phyloP scores from a whole-genome alignment of 2,113 vertebrate species.

The Laterallus jamaicensis region DNA sequence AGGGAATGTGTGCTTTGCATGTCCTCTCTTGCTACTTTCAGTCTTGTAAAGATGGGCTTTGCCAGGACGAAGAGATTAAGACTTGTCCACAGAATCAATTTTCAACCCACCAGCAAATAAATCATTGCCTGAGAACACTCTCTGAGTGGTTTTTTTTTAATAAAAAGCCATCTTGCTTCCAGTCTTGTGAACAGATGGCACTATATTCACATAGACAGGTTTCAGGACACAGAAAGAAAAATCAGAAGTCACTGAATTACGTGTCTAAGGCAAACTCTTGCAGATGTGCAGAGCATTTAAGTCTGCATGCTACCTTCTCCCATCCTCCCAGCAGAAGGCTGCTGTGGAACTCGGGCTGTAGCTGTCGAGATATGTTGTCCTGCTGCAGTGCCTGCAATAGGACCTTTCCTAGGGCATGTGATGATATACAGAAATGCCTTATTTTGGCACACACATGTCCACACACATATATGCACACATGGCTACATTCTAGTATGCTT shows the following conservation, averaged over 20 bases:
- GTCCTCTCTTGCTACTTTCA: not conserved
- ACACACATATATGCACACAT: rapidly evolving
- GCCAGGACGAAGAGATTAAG: not conserved
- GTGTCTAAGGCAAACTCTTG: not conserved
- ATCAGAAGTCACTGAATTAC: not conserved
- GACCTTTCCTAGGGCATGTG: not conserved
- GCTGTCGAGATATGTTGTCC: not conserved
- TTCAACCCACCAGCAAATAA: not conserved
- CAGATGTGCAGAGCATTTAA: rapidly evolving
- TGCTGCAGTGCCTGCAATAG: not conserved
- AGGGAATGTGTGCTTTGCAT: not conserved
- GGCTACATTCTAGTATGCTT: not conserved
- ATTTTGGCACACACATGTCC: not conserved
- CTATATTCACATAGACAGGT: not conserved
- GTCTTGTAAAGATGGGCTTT: not conserved
- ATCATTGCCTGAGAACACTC: not conserved
- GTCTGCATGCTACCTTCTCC: not conserved
- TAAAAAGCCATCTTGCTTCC: not conserved
- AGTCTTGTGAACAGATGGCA: not conserved
- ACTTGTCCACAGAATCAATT: not conserved
- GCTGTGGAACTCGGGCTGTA: not conserved
- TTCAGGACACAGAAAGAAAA: not conserved
- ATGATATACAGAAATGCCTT: not conserved
- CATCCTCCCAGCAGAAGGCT: not conserved
- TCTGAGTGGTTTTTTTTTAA: not conserved